These are phyloP conservation scores for Chrysolina oricalcia DNA, from an alignment of 2,888 invertebrate species.

Conservation along the genomic window DNA sequence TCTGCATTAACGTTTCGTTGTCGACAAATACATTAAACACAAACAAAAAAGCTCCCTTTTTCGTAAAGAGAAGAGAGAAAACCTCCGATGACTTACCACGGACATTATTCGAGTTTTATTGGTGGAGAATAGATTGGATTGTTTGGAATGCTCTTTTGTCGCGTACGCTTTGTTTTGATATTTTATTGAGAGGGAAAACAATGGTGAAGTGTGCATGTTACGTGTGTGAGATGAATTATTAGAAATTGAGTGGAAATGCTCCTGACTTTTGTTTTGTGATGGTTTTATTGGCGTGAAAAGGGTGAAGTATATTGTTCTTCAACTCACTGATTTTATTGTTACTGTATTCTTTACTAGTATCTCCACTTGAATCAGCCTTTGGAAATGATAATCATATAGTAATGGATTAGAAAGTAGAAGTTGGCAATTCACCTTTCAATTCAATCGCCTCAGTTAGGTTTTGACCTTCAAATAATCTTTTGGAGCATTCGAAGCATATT, in stretches of 20 bases:
- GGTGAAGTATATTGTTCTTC: background rate
- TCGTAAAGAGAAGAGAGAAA: background rate
- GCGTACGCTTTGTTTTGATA: background rate
- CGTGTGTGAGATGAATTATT: background rate
- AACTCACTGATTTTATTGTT: background rate
- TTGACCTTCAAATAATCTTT: too few species aligned
- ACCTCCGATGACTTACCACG: constrained; percentile 22
- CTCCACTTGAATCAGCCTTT: too few species aligned
- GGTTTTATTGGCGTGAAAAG: background rate
- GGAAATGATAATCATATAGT: too few species aligned
- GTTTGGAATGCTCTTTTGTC: background rate
- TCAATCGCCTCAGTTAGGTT: too few species aligned
- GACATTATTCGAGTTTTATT: constrained; percentile 18
- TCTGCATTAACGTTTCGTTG: constrained; percentile 40
- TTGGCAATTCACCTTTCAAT: too few species aligned
- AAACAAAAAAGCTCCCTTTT: constrained; percentile 31
- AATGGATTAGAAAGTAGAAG: too few species aligned
- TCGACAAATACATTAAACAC: constrained; percentile 44
- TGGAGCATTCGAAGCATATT: too few species aligned
- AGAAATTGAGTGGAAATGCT: constrained; percentile 10
- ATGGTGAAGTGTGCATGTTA: constrained; percentile 5
- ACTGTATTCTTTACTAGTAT: too few species aligned
- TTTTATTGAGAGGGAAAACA: background rate
- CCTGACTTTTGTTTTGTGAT: background rate
- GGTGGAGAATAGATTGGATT: constrained; percentile 21